A percentile compares a stretch with the other conserved stretches of the same genome.
These are phyloP conservation scores for Aptenodytes forsteri DNA, from an alignment of 2,113 vertebrate genomes.

Conservation along the genomic window DNA sequence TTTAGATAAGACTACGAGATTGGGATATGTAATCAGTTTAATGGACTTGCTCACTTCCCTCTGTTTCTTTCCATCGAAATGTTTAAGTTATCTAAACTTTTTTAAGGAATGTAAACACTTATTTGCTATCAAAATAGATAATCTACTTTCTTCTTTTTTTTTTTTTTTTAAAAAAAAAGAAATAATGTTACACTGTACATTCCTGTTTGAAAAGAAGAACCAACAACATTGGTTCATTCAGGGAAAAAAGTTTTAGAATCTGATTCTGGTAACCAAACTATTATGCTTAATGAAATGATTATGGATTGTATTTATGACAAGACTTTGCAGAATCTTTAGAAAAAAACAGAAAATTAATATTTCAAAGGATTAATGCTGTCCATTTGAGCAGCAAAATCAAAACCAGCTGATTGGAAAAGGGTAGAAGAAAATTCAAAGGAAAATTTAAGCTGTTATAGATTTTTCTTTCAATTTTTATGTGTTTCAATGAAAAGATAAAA, in stretches of 20 bases:
- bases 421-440: background rate
- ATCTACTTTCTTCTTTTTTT: background rate
- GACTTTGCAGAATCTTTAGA: background rate
- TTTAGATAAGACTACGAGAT: background rate
- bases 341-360: background rate
- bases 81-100: background rate
- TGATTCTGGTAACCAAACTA: background rate
- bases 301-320: background rate
- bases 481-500: background rate
- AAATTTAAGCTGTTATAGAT: background rate
- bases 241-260: background rate
- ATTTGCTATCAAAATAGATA: background rate
- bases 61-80: background rate
- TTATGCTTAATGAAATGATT: background rate
- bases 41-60: background rate
- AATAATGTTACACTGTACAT: rapidly evolving
- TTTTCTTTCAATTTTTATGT: background rate
- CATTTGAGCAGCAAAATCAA: background rate
- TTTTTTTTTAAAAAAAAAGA: background rate
- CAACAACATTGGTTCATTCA: background rate
- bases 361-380: background rate
- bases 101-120: background rate
- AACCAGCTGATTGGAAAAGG: rapidly evolving
- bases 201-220: background rate
- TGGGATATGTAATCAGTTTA: background rate